Base-by-base conservation (phyloP, 1,140 invertebrate genomes). In the Odontomachus brunneus region DNA sequence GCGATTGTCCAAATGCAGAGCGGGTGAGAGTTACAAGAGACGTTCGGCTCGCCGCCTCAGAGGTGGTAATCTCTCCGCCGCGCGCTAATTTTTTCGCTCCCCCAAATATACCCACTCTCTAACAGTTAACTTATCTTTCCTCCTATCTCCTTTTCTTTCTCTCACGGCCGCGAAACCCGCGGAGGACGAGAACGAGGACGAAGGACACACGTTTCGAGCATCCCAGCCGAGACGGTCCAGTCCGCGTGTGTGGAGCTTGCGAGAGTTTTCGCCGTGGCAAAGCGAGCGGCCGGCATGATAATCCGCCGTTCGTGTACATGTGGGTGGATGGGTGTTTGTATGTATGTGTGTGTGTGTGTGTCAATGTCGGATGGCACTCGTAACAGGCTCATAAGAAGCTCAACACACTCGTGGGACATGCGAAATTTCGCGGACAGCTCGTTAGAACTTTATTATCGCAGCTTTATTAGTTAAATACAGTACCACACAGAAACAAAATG, bases 201-300 rank as follows among this genome's bases (percentile, higher is more conserved):
- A 74, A 65, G 17, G 29, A 49, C 53, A 17, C 26, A 67, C n/a
- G 19, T 49, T 60, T 51, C 22, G 29, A 82, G 17, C 33, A 38
- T 83, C 55, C 44, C 48, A 49, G 33, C 15, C 14, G 59, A 12
- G 48, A 29, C 12, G 38, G 63, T 73, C 22, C 48, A 49, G 59
- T 48, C 24, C 76, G 38, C 66, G 53, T 17, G 57, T 4, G 3
- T 29, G 2, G 29, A 62, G 14, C 12, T 83, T 69, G 71, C 15
- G 29, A 63, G 24, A 69, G 66, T 19, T 69, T 55, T 67, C 53
- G 26, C 12, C 44, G 22, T 65, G 15, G 49, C 49, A 85, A 65
- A 71, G 29, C 65, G 33, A 84, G 51, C 51, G 29, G 53, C 60
- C 48, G 63, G 29, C 51, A 63, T 76, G 9, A 76, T 62, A 49